Base-by-base conservation (phyloP, 2,797 vertebrate genomes). In the Arnoldichthys spilopterus region DNA sequence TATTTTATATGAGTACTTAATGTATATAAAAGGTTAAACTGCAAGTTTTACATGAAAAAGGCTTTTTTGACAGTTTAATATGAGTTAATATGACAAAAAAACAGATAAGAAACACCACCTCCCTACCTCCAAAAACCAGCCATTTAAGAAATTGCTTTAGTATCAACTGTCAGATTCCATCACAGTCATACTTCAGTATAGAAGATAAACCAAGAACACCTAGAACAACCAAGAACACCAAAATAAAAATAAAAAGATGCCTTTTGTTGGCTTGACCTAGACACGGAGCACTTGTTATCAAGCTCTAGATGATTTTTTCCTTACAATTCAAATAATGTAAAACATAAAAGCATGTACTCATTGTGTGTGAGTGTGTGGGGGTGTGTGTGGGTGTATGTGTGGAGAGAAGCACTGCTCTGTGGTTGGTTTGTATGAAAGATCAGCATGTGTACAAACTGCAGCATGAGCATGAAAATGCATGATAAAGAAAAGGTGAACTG, bases 381-480 rank as follows among this genome's bases (percentile, higher is more conserved):
- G 61, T 34, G 61, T 63, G 61, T 67, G 66, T 68, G 66, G 43
- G 66, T 49, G 66, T 49, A 28, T 68, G 43, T 68, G 24, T 28
- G 15, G 30, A 30, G 12, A 8, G 59, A 37, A 16, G 45, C 72
- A 74, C 43, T 74, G 49, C 63, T n/a, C 37, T 24, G 51, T 58
- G 20, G 53, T 58, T 68, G 34, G 26, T 76, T 22, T 32, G 28
- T 34, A 76, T 76, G 37, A 68, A 67, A 68, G 34, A 30, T 2
- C 37, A 18, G 34, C 34, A 7, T 45, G 40, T 68, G 40, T 47
- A 49, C 12, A 68, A 43, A 68, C 40, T 59, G 51, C 34, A 67
- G 74, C 34, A 53, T 20, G 15, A 16, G n/a, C 78, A 80, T 80
- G 43, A 70, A 74, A 80, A 62, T 40, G 70, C 51, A 69, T 69